These are phyloP conservation scores for Phenganax stokvisi DNA, from an alignment of 92 coral and sea anemone species.

Conservation along the genomic window DNA sequence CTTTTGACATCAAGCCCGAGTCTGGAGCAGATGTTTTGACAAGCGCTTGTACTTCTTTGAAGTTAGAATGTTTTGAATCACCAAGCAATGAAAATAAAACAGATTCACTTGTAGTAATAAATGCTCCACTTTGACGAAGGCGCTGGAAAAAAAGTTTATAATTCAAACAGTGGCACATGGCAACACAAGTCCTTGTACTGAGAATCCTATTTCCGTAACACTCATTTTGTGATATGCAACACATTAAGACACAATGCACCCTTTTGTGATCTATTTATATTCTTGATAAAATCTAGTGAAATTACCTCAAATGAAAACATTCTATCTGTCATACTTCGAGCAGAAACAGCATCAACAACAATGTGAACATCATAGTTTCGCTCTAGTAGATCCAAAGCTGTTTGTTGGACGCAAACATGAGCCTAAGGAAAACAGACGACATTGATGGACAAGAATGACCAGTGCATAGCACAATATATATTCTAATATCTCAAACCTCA, in stretches of 20 bases:
- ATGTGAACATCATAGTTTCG: slow-evolving; percentile 89
- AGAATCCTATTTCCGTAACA: too few relatives aligned
- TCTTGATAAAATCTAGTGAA: background rate
- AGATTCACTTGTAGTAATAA: slow-evolving; percentile 91
- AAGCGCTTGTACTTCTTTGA: slow-evolving; percentile 92
- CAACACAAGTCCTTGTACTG: too few relatives aligned
- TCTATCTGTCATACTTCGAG: slow-evolving; percentile 95
- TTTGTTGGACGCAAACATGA: slow-evolving; percentile 88
- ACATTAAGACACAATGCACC: too few relatives aligned
- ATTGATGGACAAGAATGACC: background rate
- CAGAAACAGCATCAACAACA: slow-evolving; percentile 83
- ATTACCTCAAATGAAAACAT: slow-evolving; percentile 90
- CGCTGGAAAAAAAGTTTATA: slow-evolving; percentile 55
- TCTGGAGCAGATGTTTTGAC: slow-evolving; percentile 96
- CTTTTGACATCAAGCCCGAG: slow-evolving; percentile 85
- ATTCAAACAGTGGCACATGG: background rate
- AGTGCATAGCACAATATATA: background rate
- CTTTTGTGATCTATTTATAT: too few relatives aligned
- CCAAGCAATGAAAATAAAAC: slow-evolving; percentile 83
- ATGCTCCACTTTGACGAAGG: slow-evolving; percentile 87
- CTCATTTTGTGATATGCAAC: too few relatives aligned
- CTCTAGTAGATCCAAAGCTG: slow-evolving; percentile 84
- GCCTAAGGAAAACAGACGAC: slow-evolving; percentile 47
- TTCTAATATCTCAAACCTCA: slow-evolving; percentile 51
- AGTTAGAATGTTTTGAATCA: slow-evolving; percentile 75